Conservation (phyloP, 1,140 invertebrate species). For the Micrasema minimum region DNA sequence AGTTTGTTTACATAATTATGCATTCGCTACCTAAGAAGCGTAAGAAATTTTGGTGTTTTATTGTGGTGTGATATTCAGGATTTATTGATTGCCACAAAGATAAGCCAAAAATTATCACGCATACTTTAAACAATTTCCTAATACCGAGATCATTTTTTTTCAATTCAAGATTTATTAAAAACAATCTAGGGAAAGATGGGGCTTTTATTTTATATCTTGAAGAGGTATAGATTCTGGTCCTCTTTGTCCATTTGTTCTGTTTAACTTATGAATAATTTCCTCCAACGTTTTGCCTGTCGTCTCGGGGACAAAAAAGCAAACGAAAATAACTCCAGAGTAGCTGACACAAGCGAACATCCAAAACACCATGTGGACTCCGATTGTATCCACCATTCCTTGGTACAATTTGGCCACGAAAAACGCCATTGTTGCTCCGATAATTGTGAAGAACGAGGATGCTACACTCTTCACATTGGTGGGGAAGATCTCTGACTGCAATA, state of each 20-base stretch:
- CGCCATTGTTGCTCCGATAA: slow-evolving; percentile 62
- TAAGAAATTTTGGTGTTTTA: too few relatives aligned
- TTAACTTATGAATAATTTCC: slow-evolving; percentile 70
- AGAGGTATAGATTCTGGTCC: neutral
- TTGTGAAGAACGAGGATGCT: slow-evolving; percentile 62
- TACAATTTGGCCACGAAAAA: slow-evolving; percentile 69
- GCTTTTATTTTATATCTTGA: slow-evolving; percentile 20
- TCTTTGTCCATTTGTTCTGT: slow-evolving; percentile 15
- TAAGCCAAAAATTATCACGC: too few relatives aligned
- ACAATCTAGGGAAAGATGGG: too few relatives aligned
- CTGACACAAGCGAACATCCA: slow-evolving; percentile 68
- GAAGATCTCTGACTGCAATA: slow-evolving; percentile 73
- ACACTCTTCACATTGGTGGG: slow-evolving; percentile 71
- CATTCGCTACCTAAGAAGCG: too few relatives aligned
- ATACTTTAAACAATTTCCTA: too few relatives aligned
- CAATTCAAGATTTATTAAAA: too few relatives aligned
- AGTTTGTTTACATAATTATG: too few relatives aligned
- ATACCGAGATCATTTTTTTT: too few relatives aligned
- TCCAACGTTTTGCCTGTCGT: slow-evolving; percentile 77
- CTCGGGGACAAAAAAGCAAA: slow-evolving; percentile 75
- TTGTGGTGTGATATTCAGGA: too few relatives aligned
- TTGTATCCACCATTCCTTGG: slow-evolving; percentile 66
- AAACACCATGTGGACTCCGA: slow-evolving; percentile 68
- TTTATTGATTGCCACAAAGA: too few relatives aligned
- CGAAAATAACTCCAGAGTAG: slow-evolving; percentile 68